Percentiles rank a stretch among this genome's conserved stretches.
These are phyloP conservation scores for Geodia barretti DNA, from an alignment of 37 sponge, comb jelly and placozoan species.

Conservation along the genomic window DNA sequence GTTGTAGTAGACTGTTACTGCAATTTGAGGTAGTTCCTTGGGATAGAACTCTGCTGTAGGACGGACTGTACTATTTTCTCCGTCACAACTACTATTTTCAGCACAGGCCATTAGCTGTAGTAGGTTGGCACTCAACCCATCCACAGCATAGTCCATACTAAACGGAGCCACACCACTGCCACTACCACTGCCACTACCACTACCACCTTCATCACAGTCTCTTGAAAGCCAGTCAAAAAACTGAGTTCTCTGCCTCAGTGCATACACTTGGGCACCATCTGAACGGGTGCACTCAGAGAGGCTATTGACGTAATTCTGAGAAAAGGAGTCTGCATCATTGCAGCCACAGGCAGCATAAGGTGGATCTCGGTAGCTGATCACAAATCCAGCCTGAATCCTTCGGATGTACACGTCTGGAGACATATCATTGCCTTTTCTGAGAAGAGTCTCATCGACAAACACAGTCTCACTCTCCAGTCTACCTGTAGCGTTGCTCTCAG, in stretches of 20 bases:
- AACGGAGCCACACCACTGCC: not conserved
- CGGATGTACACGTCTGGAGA: not conserved
- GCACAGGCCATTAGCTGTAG: not conserved
- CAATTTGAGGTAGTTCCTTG: not conserved
- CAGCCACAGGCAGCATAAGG: constrained; percentile 3
- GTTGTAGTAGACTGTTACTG: constrained; percentile 65
- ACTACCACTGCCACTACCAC: not conserved
- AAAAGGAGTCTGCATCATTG: no score
- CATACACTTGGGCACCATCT: no score
- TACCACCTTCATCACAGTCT: no score
- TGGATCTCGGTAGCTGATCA: constrained; percentile 2
- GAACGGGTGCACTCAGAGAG: no score
- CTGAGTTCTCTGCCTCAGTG: no score
- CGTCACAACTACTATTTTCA: not conserved
- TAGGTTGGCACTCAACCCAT: not conserved
- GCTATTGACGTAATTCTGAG: no score
- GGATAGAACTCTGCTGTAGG: not conserved
- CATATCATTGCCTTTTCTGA: not conserved
- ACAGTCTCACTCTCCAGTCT: constrained; percentile 11
- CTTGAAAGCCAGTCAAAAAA: no score
- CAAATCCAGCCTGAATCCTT: constrained; percentile 10
- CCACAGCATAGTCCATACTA: not conserved
- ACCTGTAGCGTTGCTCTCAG: not conserved
- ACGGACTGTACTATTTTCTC: not conserved
- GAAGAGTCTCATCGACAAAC: constrained; percentile 47